phyloP scores from a whole-genome alignment of 2,797 vertebrate species.

The Pampus argenteus region DNA sequence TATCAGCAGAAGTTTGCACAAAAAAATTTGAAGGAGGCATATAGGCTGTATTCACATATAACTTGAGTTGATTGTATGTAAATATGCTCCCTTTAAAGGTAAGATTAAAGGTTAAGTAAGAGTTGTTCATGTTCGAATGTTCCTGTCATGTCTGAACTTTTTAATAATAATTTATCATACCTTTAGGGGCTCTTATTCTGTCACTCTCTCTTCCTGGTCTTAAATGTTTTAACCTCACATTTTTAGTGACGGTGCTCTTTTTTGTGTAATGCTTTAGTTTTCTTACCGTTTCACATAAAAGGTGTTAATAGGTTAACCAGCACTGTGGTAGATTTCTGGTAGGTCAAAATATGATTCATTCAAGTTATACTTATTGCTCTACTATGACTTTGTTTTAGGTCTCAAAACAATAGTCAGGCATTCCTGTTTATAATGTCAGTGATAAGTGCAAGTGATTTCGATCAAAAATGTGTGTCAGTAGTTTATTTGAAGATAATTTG shows the following conservation, averaged over 20 bases:
- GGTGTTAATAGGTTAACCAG: background rate
- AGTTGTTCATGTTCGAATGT: too few relatives aligned
- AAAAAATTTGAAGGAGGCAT: too few relatives aligned
- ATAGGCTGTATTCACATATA: too few relatives aligned
- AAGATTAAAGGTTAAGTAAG: too few relatives aligned
- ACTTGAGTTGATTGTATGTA: background rate
- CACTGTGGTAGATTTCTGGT: background rate
- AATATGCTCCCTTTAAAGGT: too few relatives aligned
- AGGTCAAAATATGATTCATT: background rate
- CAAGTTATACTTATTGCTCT: background rate
- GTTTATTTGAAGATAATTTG: too few relatives aligned
- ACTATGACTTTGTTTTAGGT: background rate
- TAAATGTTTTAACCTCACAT: background rate
- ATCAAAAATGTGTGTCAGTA: too few relatives aligned
- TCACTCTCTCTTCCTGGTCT: background rate
- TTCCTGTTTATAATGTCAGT: too few relatives aligned
- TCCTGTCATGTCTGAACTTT: constrained; percentile 6
- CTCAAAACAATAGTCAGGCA: too few relatives aligned
- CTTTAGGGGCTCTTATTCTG: background rate
- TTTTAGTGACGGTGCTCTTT: background rate
- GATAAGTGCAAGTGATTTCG: too few relatives aligned
- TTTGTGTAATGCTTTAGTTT: background rate
- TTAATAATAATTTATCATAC: background rate
- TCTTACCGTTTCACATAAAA: background rate
- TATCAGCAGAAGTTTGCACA: background rate